phyloP scores from a whole-genome alignment of 2,113 vertebrate genomes.

The human region GRCh38 chr15:54710001-54710500 shows the following conservation, averaged over 20 bases:
- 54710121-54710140: not conserved
- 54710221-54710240: not conserved
- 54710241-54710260: not conserved
- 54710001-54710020: not conserved
- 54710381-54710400: not conserved
- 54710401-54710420: not conserved
- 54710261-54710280: not conserved
- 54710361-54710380: not conserved
- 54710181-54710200: not conserved
- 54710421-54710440: not conserved
- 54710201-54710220: not conserved
- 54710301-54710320: not conserved
- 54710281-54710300: not conserved
- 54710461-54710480: not conserved
- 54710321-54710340: not conserved
- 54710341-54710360: not conserved
- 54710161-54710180: not conserved
- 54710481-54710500: not conserved
- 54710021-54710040: slow-evolving; percentile 31
- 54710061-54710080: not conserved
- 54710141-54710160: not conserved
- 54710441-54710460: not conserved
- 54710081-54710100: not conserved
- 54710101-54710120: not conserved
- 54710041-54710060: not conserved